Base-by-base conservation (phyloP, 1,140 invertebrate genomes). In the Steinernema khuongi region DNA sequence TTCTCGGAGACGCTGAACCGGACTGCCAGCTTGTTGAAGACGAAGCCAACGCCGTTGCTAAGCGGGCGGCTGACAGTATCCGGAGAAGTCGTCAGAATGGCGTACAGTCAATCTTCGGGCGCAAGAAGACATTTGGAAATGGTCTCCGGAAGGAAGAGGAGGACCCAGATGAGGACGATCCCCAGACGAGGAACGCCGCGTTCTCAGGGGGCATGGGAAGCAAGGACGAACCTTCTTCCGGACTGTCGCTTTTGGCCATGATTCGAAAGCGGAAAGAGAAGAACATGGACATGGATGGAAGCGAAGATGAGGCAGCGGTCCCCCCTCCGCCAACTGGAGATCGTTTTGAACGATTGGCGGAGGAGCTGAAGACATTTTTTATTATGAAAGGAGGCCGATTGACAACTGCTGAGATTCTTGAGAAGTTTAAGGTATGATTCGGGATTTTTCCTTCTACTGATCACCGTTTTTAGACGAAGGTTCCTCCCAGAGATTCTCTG, bases 21-120 rank as follows among this genome's bases (percentile, higher is more conserved):
- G 77, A 74, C 29, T 1, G 66, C 17, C 22, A 77, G 22, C 76
- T 77, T 31, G 41, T 74, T 17, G 76, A 78, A 41, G 74, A 84
- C 32, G 80, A 83, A 74, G 81, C 81, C 26, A 75, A 85, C 26
- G 67, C 74, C 14, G 81, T 83, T 4, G 81, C 81, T 1, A 81
- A 79, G 30, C 36, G 81, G 22, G 81, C 81, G 18, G 77, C 83
- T 7, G 80, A 77, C n/a, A 44, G 28, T 44, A 30, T 79, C 31
- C 22, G 60, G 22, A 67, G 29, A 30, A 29, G 30, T 11, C 31
- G 32, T 11, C 72, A 75, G 7, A 7, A 43, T 26, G 66, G 29
- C n/a, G 18, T 11, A 29, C 70, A 79, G n/a, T n/a, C 36, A 22
- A 36, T 77, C 7, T 80, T 80, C 66, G 70, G 77, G 18, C 71